phyloP scores from a whole-genome alignment of 2,888 invertebrate genomes.

The Rhorus exstirpatorius region DNA sequence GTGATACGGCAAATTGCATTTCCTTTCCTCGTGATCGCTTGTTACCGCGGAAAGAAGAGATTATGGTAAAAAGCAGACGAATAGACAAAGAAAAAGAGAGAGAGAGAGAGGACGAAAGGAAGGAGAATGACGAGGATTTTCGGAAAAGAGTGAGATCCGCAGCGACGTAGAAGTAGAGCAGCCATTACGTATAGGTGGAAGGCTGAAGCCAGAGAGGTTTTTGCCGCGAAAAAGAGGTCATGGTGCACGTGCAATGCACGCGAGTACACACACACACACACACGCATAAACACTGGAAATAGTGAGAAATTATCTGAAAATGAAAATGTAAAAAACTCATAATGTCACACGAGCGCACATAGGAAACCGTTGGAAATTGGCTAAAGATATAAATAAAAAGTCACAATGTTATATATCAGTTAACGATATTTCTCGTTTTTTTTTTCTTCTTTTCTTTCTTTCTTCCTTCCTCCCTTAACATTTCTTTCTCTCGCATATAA shows the following conservation, averaged over 20 bases:
- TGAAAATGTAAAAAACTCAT: neutral
- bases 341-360: too few relatives aligned
- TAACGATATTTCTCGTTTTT: slow-evolving; percentile 62
- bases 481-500: slow-evolving; percentile 10
- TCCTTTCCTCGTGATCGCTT: slow-evolving; percentile 76
- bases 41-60: slow-evolving; percentile 76
- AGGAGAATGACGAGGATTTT: slow-evolving; percentile 47
- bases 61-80: slow-evolving; percentile 72
- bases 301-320: slow-evolving; percentile 47
- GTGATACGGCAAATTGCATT: slow-evolving; percentile 77
- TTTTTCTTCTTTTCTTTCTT: slow-evolving; percentile 41
- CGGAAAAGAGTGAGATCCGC: slow-evolving; percentile 44
- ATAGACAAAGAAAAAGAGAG: slow-evolving; percentile 37
- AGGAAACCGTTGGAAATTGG: too few relatives aligned
- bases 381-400: slow-evolving; percentile 64
- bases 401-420: slow-evolving; percentile 64
- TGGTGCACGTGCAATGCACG: slow-evolving; percentile 34
- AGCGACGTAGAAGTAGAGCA: slow-evolving; percentile 45
- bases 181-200: slow-evolving; percentile 46
- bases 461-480: slow-evolving; percentile 34
- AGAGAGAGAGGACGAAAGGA: slow-evolving; percentile 35
- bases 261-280: neutral
- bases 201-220: slow-evolving; percentile 37
- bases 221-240: slow-evolving; percentile 56
- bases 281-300: neutral